phyloP scores from a whole-genome alignment of 2,888 invertebrate genomes.

The Dioctria linearis region DNA sequence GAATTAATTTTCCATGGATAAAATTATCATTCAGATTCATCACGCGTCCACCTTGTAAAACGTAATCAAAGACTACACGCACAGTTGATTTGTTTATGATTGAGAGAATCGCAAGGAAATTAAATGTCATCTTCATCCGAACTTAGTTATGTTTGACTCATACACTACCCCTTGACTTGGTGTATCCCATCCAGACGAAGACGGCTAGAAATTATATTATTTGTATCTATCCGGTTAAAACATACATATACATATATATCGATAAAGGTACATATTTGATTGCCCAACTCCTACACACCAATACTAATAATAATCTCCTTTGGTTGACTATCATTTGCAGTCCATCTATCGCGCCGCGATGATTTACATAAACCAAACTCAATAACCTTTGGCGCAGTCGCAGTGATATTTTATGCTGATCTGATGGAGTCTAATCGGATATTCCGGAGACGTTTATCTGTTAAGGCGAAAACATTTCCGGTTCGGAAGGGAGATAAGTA shows the following conservation, averaged over 20 bases:
- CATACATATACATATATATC: too few species aligned
- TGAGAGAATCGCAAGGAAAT: constrained; percentile 36
- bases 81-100: constrained; percentile 35
- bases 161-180: not conserved
- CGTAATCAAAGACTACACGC: constrained; percentile 25
- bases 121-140: constrained; percentile 27
- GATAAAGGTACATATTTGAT: too few species aligned
- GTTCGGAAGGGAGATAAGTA: constrained; percentile 48
- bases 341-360: constrained; percentile 27
- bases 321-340: constrained; percentile 22
- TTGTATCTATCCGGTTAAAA: constrained; percentile 42
- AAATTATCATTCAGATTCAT: constrained; percentile 20
- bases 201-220: constrained; percentile 20
- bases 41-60: not conserved
- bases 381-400: constrained; percentile 14
- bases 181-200: not conserved
- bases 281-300: constrained; percentile 16
- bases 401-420: not conserved
- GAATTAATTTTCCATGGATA: constrained; percentile 34
- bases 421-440: constrained; percentile 46
- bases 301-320: constrained; percentile 36
- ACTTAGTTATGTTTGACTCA: not conserved
- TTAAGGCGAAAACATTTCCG: constrained; percentile 58
- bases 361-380: constrained; percentile 37
- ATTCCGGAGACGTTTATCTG: constrained; percentile 53